Conservation (phyloP, 2,113 vertebrate genomes). For the Danio rerio region DNA sequence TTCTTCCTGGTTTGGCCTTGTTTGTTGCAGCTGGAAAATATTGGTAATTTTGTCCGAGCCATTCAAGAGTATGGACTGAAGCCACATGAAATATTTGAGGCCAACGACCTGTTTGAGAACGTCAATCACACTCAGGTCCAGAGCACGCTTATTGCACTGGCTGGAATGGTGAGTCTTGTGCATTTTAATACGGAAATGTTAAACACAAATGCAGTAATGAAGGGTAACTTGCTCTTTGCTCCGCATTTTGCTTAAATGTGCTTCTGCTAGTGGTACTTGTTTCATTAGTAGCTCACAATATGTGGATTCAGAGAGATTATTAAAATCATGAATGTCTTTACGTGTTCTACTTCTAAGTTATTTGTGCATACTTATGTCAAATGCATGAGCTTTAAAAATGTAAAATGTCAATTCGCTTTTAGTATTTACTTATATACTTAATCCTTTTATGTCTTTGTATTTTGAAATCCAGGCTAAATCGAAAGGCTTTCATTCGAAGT, state of each 20-base stretch:
- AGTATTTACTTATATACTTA: neutral
- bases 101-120: slow-evolving; percentile 95
- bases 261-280: no score
- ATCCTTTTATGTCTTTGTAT: neutral
- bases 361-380: neutral
- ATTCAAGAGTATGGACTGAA: slow-evolving; percentile 89
- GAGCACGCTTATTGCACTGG: slow-evolving; percentile 87
- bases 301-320: no score
- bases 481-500: slow-evolving; percentile 86
- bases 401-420: neutral
- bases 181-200: neutral
- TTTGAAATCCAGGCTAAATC: slow-evolving; percentile 83
- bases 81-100: slow-evolving; percentile 91
- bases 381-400: neutral
- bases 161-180: slow-evolving; percentile 84
- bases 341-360: neutral
- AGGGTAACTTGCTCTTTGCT: neutral
- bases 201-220: neutral
- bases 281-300: no score
- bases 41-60: slow-evolving; percentile 90
- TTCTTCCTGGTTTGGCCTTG: slow-evolving; percentile 20
- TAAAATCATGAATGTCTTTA: neutral
- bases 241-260: no score
- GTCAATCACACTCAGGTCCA: slow-evolving; percentile 94
- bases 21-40: slow-evolving; percentile 87